Percentiles rank a stretch among this genome's conserved stretches.
Conservation (phyloP, 2,113 vertebrate genomes). For the Etheostoma cragini region DNA sequence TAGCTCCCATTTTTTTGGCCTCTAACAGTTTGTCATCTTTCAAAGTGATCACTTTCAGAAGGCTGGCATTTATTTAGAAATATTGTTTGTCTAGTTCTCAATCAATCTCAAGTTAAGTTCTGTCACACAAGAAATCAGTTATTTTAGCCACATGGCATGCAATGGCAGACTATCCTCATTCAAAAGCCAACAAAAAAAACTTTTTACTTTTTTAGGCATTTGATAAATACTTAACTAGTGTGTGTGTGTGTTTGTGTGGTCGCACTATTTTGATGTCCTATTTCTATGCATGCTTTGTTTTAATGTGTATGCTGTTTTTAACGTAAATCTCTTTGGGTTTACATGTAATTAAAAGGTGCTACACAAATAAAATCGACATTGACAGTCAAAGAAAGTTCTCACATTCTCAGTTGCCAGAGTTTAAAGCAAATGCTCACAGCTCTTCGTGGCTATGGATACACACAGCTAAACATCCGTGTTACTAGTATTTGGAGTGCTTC, state of each 20-base stretch:
- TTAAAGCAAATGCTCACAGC: slow-evolving; percentile 1
- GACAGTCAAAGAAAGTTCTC: not conserved
- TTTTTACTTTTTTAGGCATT: too few species aligned
- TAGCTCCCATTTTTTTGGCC: not conserved
- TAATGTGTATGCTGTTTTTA: too few species aligned
- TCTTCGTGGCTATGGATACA: not conserved
- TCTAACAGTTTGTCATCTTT: not conserved
- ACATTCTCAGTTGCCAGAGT: not conserved
- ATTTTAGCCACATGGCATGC: not conserved
- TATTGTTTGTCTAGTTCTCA: not conserved
- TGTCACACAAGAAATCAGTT: not conserved
- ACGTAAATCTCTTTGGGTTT: too few species aligned
- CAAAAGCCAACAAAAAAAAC: too few species aligned
- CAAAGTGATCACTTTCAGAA: not conserved
- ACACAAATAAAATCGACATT: too few species aligned
- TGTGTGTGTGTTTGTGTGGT: too few species aligned
- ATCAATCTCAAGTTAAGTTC: not conserved
- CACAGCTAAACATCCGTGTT: slow-evolving; percentile 26
- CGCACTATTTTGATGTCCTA: too few species aligned
- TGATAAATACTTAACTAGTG: too few species aligned
- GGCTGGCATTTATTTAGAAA: not conserved
- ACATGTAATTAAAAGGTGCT: too few species aligned
- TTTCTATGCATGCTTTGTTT: too few species aligned
- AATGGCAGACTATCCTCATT: not conserved
- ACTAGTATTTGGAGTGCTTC: slow-evolving; percentile 35